phyloP scores from a whole-genome alignment of 2,797 vertebrate genomes.

The Dendrocincla tyrannina region DNA sequence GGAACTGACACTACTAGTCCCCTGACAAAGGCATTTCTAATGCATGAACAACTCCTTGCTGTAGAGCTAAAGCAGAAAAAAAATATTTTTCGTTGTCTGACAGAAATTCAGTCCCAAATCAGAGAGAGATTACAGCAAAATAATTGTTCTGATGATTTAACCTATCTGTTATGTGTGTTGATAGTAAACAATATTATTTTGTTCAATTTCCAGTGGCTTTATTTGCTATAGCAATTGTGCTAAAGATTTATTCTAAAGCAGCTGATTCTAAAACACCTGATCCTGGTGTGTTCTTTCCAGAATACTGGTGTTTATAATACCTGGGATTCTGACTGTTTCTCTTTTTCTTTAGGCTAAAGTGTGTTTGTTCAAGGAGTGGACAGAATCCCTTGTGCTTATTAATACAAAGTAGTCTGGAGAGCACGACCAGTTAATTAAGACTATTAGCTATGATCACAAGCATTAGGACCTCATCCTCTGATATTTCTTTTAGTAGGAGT shows the following conservation, averaged over 20 bases:
- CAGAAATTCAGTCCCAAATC: neutral
- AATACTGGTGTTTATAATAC: neutral
- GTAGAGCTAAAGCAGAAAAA: neutral
- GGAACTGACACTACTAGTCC: conserved; percentile 22
- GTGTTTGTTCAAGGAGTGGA: neutral
- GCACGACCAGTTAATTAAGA: neutral
- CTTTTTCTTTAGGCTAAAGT: neutral
- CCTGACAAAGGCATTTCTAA: conserved; percentile 10
- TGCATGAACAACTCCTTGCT: conserved; percentile 13
- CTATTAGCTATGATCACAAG: neutral
- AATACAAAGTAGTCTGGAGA: neutral
- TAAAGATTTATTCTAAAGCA: neutral
- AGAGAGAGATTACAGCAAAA: neutral
- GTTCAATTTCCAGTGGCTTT: neutral
- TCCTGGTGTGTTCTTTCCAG: neutral
- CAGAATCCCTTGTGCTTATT: neutral
- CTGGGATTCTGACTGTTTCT: neutral
- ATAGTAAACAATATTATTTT: neutral
- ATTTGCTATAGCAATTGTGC: neutral
- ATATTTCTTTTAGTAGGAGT: neutral
- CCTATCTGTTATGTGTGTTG: neutral
- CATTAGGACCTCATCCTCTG: neutral
- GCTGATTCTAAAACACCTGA: neutral
- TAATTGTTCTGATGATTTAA: neutral
- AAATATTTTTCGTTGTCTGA: neutral